These are phyloP conservation scores for Heliconius aoede DNA, from an alignment of 2,888 invertebrate genomes.

Conservation along the genomic window DNA sequence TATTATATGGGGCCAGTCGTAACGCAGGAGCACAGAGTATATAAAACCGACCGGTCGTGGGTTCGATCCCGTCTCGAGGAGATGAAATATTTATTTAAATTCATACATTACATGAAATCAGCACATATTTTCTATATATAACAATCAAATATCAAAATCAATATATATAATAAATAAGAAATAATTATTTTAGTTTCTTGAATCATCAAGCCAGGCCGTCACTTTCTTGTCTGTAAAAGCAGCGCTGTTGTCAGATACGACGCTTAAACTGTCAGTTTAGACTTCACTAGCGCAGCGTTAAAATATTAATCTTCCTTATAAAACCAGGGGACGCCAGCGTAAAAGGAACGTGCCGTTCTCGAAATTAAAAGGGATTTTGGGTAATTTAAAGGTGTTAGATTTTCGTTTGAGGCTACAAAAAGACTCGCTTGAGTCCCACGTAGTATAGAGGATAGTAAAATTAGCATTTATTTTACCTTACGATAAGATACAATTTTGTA, in stretches of 20 bases:
- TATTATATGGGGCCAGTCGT: no score
- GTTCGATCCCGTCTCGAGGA: no score
- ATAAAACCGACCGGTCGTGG: no score
- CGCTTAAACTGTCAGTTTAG: constrained; percentile 28
- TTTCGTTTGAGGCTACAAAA: constrained; percentile 35
- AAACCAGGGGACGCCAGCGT: constrained; percentile 54
- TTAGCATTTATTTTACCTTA: neutral
- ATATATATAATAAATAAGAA: no score
- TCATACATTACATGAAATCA: no score
- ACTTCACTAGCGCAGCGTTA: constrained; percentile 51
- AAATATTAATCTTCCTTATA: constrained; percentile 66
- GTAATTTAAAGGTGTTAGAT: constrained; percentile 73
- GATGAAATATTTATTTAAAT: no score
- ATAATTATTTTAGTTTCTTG: no score
- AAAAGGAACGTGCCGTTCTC: constrained; percentile 66
- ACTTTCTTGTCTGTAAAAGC: constrained; percentile 5
- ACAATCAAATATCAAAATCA: no score
- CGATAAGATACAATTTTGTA: constrained; percentile 20
- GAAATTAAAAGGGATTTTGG: constrained; percentile 71
- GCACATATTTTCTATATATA: no score
- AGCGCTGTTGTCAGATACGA: constrained; percentile 3
- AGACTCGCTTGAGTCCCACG: neutral
- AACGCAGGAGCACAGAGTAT: no score
- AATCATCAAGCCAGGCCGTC: neutral
- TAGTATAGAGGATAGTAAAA: neutral